Evolutionary conservation across 2,888 invertebrate species (phyloP).

Genomic region (Ecliptopera silaceata): DNA sequence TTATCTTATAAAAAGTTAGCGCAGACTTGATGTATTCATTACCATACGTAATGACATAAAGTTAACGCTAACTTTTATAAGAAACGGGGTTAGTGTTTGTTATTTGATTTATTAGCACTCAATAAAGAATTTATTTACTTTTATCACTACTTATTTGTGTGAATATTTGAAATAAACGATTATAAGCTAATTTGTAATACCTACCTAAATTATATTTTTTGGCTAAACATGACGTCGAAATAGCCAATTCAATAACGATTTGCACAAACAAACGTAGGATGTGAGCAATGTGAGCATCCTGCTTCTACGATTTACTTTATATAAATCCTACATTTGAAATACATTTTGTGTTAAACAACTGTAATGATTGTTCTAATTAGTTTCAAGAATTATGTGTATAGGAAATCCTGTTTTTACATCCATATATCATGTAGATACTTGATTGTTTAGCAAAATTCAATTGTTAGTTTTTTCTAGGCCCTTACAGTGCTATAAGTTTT

Average conservation of each 20-base stretch:
- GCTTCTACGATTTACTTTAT: constrained; percentile 22
- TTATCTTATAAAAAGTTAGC: no score
- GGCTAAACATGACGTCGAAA: neutral
- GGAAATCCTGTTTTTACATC: constrained; percentile 17
- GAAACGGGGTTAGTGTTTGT: no score
- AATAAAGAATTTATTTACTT: no score
- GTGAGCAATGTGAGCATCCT: constrained; percentile 21
- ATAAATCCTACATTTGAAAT: neutral
- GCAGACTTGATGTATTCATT: no score
- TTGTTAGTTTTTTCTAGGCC: constrained; percentile 5
- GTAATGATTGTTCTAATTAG: constrained; percentile 14
- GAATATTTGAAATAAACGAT: no score
- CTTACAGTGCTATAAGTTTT: neutral
- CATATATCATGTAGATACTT: neutral
- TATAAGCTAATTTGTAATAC: no score
- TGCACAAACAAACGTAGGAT: constrained; percentile 15
- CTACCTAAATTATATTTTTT: neutral
- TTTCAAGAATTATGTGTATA: constrained; percentile 16
- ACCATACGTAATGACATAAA: no score
- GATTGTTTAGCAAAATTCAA: constrained; percentile 5
- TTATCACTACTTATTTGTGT: no score
- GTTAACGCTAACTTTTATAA: no score
- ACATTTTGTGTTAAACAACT: constrained; percentile 6
- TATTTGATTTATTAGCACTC: no score
- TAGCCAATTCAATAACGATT: neutral